These are phyloP conservation scores for Osmoderma eremita DNA, from an alignment of 2,888 invertebrate species.

Conservation along the genomic window DNA sequence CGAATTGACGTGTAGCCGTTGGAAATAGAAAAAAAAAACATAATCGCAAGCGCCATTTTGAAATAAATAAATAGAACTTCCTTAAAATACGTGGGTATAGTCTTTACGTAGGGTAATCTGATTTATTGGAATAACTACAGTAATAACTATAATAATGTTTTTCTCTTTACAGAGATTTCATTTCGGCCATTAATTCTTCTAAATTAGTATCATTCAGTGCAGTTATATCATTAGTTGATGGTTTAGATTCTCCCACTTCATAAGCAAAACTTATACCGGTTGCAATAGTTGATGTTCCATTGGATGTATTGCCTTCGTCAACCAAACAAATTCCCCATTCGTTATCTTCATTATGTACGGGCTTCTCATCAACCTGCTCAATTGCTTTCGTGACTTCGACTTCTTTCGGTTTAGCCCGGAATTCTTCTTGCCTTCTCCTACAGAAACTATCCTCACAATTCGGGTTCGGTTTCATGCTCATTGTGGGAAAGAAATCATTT, in stretches of 20 bases:
- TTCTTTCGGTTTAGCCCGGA: constrained; percentile 67
- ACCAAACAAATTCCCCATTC: constrained; percentile 83
- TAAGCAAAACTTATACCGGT: constrained; percentile 64
- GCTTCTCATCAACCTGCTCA: constrained; percentile 51
- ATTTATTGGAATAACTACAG: too few relatives aligned
- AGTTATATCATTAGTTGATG: constrained; percentile 43
- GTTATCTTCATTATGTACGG: constrained; percentile 83
- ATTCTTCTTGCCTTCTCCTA: constrained; percentile 73
- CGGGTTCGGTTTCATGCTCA: constrained; percentile 91
- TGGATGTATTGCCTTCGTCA: constrained; percentile 75
- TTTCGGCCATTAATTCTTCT: constrained; percentile 91
- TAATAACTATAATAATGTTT: too few relatives aligned
- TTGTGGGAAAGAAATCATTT: constrained; percentile 95
- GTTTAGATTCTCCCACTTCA: constrained; percentile 69
- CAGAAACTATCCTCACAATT: constrained; percentile 89
- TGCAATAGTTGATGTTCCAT: constrained; percentile 61
- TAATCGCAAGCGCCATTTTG: not conserved
- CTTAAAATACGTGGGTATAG: too few relatives aligned
- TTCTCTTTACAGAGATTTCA: constrained; percentile 89
- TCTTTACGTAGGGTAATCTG: too few relatives aligned
- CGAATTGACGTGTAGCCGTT: not conserved
- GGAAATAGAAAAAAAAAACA: constrained; percentile 1
- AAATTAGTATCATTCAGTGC: constrained; percentile 70
- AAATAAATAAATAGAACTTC: too few relatives aligned
- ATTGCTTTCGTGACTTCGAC: constrained; percentile 64